Evolutionary conservation across 2,888 invertebrate species (phyloP).

Genomic region (Tiliacea aurago): DNA sequence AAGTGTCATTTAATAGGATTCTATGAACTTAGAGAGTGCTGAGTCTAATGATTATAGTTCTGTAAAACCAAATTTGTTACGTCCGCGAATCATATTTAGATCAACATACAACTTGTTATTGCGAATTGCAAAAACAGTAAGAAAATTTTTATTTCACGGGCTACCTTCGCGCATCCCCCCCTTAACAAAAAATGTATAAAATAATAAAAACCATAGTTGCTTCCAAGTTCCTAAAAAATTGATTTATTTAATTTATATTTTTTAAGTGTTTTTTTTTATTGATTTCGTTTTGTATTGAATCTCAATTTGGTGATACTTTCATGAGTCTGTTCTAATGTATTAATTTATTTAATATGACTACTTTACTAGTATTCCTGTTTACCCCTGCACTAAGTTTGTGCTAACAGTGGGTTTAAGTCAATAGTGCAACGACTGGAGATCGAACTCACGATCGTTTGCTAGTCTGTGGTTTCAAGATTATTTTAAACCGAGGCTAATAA

Average conservation of each 20-base stretch:
- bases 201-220: background rate
- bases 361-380: background rate
- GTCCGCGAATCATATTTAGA: no score
- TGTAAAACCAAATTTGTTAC: no score
- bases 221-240: slow-evolving; percentile 42
- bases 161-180: no score
- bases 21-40: no score
- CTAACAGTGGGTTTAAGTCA: background rate
- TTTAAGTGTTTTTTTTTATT: slow-evolving; percentile 2
- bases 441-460: background rate
- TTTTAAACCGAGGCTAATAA: slow-evolving; percentile 3
- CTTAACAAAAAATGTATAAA: background rate
- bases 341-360: background rate
- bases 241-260: slow-evolving; percentile 13
- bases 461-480: background rate
- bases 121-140: no score
- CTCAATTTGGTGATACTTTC: slow-evolving; percentile 8
- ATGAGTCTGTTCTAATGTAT: background rate
- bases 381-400: background rate
- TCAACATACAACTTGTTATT: no score
- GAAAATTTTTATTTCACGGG: no score
- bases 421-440: background rate
- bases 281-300: slow-evolving; percentile 3
- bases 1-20: no score
- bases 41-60: no score